Percentiles rank a stretch among this genome's conserved stretches.
These are phyloP conservation scores for Tetramorium parvispinum DNA, from an alignment of 1,140 invertebrate genomes.

Conservation along the genomic window DNA sequence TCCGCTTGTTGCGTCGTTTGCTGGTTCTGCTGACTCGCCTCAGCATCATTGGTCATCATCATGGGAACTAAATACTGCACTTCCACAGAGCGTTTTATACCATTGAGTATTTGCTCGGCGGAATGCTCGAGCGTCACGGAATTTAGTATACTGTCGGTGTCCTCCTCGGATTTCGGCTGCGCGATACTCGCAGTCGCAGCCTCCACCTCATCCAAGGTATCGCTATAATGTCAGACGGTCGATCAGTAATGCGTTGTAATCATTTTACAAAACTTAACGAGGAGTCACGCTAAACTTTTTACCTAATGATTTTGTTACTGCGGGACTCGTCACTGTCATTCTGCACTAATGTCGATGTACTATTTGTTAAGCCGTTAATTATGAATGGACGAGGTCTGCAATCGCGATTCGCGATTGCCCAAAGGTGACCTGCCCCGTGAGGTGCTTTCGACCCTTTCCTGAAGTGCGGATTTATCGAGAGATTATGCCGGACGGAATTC, in stretches of 20 bases:
- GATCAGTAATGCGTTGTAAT: not conserved
- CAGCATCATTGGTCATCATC: constrained; percentile 74
- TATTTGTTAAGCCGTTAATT: not conserved
- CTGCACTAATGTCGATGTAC: constrained; percentile 11
- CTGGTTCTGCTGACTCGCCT: constrained; percentile 68
- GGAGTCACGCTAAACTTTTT: not conserved
- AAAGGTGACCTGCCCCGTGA: constrained; percentile 94
- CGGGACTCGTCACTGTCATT: constrained; percentile 23
- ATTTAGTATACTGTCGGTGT: constrained; percentile 69
- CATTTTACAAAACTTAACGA: not conserved
- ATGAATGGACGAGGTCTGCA: constrained; percentile 79
- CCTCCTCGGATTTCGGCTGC: constrained; percentile 74
- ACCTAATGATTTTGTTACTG: constrained; percentile 58
- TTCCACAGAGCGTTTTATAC: constrained; percentile 85
- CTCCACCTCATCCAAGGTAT: constrained; percentile 81
- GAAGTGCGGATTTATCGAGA: constrained; percentile 96
- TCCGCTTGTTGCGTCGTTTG: constrained; percentile 69
- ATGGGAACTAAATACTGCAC: constrained; percentile 86
- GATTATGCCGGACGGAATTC: constrained; percentile 94
- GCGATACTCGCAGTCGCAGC: constrained; percentile 83
- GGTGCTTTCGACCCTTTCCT: constrained; percentile 93
- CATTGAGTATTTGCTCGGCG: constrained; percentile 86
- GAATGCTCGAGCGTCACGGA: constrained; percentile 84
- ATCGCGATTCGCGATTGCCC: constrained; percentile 90
- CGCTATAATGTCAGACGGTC: constrained; percentile 63